Evolutionary conservation across 2,888 invertebrate genomes (phyloP), one percentile per base, ranked within the genome.

Genomic region (Cybosia mesomella): DNA sequence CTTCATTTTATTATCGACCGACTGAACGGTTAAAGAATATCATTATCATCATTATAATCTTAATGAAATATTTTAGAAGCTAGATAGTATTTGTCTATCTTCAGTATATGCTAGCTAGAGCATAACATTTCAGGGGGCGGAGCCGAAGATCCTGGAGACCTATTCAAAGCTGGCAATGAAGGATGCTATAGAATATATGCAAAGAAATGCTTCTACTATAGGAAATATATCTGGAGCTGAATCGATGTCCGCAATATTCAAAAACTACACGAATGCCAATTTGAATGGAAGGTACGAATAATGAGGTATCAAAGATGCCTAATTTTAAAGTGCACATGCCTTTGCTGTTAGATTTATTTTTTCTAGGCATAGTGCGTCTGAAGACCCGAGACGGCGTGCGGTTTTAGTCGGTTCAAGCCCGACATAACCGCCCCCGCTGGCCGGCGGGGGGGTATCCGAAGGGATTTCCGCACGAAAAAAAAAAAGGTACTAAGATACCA

Each of bases 91-190:
- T 15, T 1, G 49, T 18, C 15, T 43, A 28, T 43, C 18, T 61
- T 13, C 13, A 49, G 9, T 28, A 28, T n/a, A n/a, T n/a, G n/a
- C n/a, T n/a, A n/a, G 1, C 10, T 2, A 63, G 3, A 5, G 32
- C 21, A 1, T 59, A 61, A 64, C 71, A 59, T 82, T 88, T 54
- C 72, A 95, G 96, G 98, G 98, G 72, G 97, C 97, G 61, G 98
- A 98, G 86, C 98, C 98, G 66, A 98, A 98, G 90, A 98, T 99
- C 82, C 95, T 99, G 84, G 98, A 99, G 91, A 98, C 99, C 0
- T 98, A 98, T 92, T 98, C 98, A 4, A 98, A 98, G 88, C 92
- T 99, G 80, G 98, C 98, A 28, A 98, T 98, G 97, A 97, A 97
- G 83, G 99, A 99, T 90, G 99, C 98, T 18, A 97, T 98, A 96